These are phyloP conservation scores for Chitala chitala DNA, from an alignment of 2,113 vertebrate genomes.

Conservation along the genomic window DNA sequence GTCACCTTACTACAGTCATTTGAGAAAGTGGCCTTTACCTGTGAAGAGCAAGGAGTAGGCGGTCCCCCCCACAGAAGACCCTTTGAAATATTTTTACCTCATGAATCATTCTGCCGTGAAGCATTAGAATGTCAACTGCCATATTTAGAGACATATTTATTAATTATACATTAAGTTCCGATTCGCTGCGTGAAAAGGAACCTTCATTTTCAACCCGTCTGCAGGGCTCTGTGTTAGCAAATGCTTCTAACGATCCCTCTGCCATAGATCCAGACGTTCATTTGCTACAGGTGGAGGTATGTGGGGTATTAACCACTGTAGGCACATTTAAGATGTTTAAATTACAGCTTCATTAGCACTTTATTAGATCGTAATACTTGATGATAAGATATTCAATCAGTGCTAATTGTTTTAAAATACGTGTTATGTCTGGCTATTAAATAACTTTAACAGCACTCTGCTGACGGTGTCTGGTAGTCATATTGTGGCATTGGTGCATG, in stretches of 20 bases:
- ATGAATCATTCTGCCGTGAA: not conserved
- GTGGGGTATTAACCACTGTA: not conserved
- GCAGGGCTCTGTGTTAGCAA: not conserved
- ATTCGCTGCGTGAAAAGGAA: not conserved
- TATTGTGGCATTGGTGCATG: too few species aligned
- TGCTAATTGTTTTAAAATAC: not conserved
- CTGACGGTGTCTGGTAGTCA: not conserved
- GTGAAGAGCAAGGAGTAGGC: not conserved
- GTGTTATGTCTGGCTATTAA: not conserved
- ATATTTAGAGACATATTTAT: constrained; percentile 7
- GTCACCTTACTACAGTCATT: not conserved
- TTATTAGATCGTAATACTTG: constrained; percentile 1
- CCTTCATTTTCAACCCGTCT: not conserved
- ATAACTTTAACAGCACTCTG: not conserved
- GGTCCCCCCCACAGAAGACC: not conserved
- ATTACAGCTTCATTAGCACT: not conserved
- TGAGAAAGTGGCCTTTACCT: not conserved
- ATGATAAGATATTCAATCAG: too few species aligned
- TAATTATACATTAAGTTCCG: not conserved
- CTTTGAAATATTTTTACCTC: not conserved
- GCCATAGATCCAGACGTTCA: not conserved
- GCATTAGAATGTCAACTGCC: not conserved
- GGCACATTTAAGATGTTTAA: too few species aligned
- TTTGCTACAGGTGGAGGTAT: not conserved
- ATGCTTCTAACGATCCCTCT: too few species aligned